These are phyloP conservation scores for Drosophila teissieri DNA, from an alignment of 1,140 invertebrate genomes.

Conservation along the genomic window DNA sequence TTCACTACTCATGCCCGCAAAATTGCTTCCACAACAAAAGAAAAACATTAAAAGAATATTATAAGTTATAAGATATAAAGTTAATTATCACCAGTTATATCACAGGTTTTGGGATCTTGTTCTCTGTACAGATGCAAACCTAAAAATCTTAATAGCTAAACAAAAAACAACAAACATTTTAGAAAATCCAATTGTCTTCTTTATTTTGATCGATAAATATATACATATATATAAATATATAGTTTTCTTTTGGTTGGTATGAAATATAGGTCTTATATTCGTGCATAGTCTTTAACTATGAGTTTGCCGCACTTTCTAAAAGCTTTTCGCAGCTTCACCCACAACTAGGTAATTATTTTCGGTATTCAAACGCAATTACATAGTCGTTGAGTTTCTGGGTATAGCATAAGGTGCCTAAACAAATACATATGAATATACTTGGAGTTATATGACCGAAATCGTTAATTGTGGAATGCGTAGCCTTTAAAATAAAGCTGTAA, in stretches of 20 bases:
- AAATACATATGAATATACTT: constrained; percentile 29
- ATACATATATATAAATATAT: constrained; percentile 23
- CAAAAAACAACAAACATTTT: not conserved
- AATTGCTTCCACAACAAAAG: too few species aligned
- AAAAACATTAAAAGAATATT: too few species aligned
- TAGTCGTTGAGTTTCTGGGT: constrained; percentile 19
- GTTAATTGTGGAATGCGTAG: not conserved
- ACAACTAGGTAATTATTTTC: constrained; percentile 51
- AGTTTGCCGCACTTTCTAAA: constrained; percentile 49
- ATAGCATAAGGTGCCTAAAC: constrained; percentile 10
- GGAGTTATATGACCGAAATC: not conserved
- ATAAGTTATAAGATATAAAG: too few species aligned
- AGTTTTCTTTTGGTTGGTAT: constrained; percentile 50
- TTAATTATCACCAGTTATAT: too few species aligned
- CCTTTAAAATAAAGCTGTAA: not conserved
- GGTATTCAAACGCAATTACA: constrained; percentile 62
- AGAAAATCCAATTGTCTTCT: constrained; percentile 24
- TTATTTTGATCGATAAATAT: constrained; percentile 42
- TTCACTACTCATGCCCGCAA: too few species aligned
- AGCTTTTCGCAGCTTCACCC: constrained; percentile 23
- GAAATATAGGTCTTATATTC: constrained; percentile 6
- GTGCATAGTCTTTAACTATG: constrained; percentile 29
- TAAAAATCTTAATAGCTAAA: not conserved
- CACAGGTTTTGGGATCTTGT: too few species aligned
- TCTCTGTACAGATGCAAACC: too few species aligned